Percentiles rank a stretch among this genome's conserved stretches.
These are phyloP conservation scores for Trachemys scripta DNA, from an alignment of 2,113 vertebrate species.

Conservation along the genomic window DNA sequence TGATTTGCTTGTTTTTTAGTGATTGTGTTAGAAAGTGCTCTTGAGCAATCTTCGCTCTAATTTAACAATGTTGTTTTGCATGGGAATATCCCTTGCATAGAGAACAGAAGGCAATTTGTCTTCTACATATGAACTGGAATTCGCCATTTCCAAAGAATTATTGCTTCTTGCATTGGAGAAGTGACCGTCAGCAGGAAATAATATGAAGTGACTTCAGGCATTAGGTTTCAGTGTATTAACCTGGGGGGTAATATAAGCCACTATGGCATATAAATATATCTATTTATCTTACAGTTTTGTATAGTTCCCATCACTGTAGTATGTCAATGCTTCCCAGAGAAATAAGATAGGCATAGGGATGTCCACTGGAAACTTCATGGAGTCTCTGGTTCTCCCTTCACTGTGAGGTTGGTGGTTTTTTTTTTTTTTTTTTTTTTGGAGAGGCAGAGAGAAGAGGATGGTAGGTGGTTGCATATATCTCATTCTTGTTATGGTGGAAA, in stretches of 20 bases:
- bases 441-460: neutral
- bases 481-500: neutral
- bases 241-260: neutral
- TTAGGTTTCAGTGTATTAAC: accelerated
- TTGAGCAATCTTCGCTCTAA: neutral
- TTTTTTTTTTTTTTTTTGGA: neutral
- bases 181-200: neutral
- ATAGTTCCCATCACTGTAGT: neutral
- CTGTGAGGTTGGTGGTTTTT: neutral
- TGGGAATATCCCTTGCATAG: accelerated
- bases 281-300: neutral
- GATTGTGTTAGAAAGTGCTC: neutral
- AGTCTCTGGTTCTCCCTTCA: neutral
- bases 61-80: neutral
- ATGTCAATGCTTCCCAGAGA: neutral
- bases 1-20: neutral
- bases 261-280: neutral
- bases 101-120: neutral
- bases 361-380: neutral
- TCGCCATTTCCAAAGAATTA: neutral
- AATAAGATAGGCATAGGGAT: neutral
- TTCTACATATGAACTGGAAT: neutral
- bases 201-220: neutral
- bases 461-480: neutral
- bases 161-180: neutral